phyloP scores from a whole-genome alignment of 2,113 vertebrate species.

The Arenaria interpres region DNA sequence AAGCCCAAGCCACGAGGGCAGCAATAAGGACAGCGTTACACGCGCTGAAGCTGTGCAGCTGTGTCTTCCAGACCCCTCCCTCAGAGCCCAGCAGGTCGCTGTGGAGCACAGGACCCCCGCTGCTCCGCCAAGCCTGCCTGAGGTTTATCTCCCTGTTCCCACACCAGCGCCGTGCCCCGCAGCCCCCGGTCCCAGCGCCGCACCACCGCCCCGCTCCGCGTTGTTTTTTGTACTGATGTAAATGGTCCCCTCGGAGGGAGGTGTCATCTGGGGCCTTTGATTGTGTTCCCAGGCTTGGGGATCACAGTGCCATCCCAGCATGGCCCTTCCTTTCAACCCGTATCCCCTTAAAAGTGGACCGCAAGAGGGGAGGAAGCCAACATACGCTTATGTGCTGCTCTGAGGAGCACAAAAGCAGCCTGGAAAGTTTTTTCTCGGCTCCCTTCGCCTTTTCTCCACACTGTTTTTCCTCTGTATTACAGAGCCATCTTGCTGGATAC shows the following conservation, averaged over 20 bases:
- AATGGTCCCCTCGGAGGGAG: not conserved
- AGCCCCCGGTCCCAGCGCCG: not conserved
- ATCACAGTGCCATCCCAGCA: not conserved
- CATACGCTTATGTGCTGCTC: not conserved
- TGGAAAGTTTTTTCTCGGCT: not conserved
- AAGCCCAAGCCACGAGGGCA: not conserved
- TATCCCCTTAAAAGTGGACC: not conserved
- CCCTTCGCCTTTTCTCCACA: not conserved
- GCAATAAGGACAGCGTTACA: not conserved
- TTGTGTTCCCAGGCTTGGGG: not conserved
- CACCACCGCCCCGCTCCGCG: fast-evolving
- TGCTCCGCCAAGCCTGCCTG: not conserved
- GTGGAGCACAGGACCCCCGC: not conserved
- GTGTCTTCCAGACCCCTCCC: not conserved
- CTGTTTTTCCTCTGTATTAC: not conserved
- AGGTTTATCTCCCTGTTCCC: not conserved
- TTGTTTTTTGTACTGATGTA: not conserved
- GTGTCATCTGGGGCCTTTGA: not conserved
- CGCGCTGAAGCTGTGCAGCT: not conserved
- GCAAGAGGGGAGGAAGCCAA: not conserved
- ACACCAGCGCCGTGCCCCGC: fast-evolving
- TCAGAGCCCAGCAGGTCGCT: not conserved
- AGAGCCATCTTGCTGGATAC: not conserved
- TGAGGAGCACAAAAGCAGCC: not conserved
- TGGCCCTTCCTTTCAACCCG: not conserved